These are phyloP conservation scores for Sebastes hopkinsi DNA, from an alignment of 2,797 vertebrate genomes.

Conservation along the genomic window DNA sequence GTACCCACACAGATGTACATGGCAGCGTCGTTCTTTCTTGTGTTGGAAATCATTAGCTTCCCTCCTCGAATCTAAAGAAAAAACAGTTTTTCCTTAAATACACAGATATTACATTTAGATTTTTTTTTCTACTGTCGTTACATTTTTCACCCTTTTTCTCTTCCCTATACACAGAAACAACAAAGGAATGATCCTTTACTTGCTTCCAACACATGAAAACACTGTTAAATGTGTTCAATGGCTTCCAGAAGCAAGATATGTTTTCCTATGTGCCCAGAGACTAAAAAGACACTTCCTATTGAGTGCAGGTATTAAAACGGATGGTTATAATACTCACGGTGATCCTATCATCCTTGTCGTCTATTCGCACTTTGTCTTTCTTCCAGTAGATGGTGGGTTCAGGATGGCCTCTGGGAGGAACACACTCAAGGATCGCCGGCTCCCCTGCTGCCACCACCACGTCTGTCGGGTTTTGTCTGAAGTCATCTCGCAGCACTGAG, in stretches of 20 bases:
- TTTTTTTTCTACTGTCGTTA: not conserved
- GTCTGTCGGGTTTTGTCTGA: slow-evolving; percentile 96
- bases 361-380: slow-evolving; percentile 96
- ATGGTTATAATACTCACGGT: slow-evolving; percentile 79
- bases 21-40: slow-evolving; percentile 93
- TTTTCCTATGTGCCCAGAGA: not conserved
- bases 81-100: not conserved
- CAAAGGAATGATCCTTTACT: not conserved
- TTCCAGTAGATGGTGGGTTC: slow-evolving; percentile 99
- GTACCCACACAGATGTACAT: slow-evolving; percentile 98
- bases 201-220: not conserved
- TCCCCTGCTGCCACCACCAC: slow-evolving; percentile 97
- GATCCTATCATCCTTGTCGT: slow-evolving; percentile 95
- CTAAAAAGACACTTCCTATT: not conserved
- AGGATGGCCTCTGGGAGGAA: slow-evolving; percentile 95
- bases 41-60: slow-evolving; percentile 99
- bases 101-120: not conserved
- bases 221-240: not conserved
- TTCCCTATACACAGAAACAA: not conserved
- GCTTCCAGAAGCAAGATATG: not conserved
- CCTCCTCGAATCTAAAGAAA: slow-evolving; percentile 91
- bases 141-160: not conserved
- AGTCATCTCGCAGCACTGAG: slow-evolving; percentile 96
- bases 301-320: not conserved
- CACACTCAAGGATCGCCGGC: slow-evolving; percentile 96